These are phyloP conservation scores for Lacerta viridis DNA, from an alignment of 2,797 vertebrate species.

Conservation along the genomic window DNA sequence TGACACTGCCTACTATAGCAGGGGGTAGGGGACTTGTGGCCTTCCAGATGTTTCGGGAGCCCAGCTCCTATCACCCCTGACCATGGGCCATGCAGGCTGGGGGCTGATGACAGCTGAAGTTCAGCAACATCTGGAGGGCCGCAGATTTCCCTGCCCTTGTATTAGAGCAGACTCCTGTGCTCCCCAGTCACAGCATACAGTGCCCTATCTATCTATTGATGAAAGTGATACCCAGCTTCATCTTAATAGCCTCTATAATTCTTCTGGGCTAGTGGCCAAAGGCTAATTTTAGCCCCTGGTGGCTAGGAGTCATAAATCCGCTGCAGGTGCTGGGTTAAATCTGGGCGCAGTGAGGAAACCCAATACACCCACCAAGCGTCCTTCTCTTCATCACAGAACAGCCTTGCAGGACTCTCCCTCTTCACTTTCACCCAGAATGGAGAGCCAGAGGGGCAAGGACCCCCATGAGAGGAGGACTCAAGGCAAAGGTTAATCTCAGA, in stretches of 20 bases:
- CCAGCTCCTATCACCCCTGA: no score
- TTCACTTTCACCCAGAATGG: background rate
- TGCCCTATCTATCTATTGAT: no score
- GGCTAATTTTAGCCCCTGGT: slow-evolving; percentile 72
- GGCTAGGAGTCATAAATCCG: slow-evolving; percentile 45
- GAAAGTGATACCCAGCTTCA: background rate
- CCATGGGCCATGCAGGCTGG: no score
- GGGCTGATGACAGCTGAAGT: no score
- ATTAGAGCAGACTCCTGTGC: background rate
- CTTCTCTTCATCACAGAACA: background rate
- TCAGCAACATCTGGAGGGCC: no score
- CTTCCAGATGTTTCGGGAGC: no score
- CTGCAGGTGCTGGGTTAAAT: slow-evolving; percentile 73
- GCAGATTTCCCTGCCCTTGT: background rate
- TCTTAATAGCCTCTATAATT: background rate
- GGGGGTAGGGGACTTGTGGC: no score
- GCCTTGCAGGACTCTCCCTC: no score
- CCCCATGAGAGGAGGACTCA: no score
- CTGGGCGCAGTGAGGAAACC: slow-evolving; percentile 60
- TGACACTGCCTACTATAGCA: no score
- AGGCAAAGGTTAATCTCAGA: background rate
- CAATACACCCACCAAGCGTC: slow-evolving; percentile 23
- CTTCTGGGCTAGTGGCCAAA: slow-evolving; percentile 16
- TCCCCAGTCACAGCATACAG: background rate
- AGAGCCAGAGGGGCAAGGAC: background rate